These are phyloP conservation scores for Chionomys nivalis DNA, from an alignment of 2,113 vertebrate genomes.

Conservation along the genomic window DNA sequence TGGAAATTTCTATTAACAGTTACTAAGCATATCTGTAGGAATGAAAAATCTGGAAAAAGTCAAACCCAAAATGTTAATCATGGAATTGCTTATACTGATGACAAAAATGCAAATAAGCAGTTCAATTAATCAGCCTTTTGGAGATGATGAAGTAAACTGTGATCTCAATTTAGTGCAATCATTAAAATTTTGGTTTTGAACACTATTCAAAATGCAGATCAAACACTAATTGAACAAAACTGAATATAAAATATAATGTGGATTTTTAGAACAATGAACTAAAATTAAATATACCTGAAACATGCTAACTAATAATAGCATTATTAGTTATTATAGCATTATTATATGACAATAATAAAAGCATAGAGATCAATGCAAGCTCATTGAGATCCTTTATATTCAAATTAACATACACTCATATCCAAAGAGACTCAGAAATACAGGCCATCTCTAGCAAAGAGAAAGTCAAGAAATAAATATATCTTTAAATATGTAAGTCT, in stretches of 20 bases:
- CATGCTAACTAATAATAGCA: background rate
- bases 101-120: conserved; percentile 56
- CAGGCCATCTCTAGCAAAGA: background rate
- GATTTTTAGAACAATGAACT: background rate
- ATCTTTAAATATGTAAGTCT: conserved; percentile 27
- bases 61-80: conserved; percentile 45
- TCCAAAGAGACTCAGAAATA: background rate
- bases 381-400: background rate
- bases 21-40: conserved; percentile 19
- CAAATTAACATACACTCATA: background rate
- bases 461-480: conserved; percentile 5
- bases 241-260: conserved; percentile 27
- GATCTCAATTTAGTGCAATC: conserved; percentile 22
- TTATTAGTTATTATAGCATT: too few species aligned
- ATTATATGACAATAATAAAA: background rate
- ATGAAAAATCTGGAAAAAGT: conserved; percentile 15
- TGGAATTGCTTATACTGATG: conserved; percentile 33
- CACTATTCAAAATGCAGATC: background rate
- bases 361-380: background rate
- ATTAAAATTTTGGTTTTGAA: conserved; percentile 19
- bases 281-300: conserved; percentile 24
- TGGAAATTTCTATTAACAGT: conserved; percentile 29
- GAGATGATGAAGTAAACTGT: background rate
- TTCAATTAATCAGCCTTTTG: background rate
- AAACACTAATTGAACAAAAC: conserved; percentile 42